Percentiles rank a stretch among this genome's conserved stretches.
These are phyloP conservation scores for Invenusta paracnida DNA, from an alignment of 2,888 invertebrate species.

Conservation along the genomic window DNA sequence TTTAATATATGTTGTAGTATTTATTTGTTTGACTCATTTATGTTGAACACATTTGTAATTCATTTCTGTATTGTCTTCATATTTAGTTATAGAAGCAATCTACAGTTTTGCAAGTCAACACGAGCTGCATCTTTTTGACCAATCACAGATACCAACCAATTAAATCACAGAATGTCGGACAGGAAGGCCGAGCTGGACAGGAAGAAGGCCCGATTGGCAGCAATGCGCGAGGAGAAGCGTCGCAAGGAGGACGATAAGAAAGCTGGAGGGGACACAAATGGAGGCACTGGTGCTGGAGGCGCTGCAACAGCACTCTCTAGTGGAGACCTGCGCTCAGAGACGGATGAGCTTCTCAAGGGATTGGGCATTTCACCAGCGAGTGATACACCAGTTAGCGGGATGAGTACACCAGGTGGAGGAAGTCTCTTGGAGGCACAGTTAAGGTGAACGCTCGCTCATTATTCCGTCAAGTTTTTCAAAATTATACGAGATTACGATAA, in stretches of 20 bases:
- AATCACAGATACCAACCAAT: no score
- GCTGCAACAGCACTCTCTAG: background rate
- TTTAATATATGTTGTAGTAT: no score
- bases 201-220: constrained; percentile 59
- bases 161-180: constrained; percentile 47
- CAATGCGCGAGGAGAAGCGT: constrained; percentile 58
- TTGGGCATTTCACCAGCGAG: constrained; percentile 50
- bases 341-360: constrained; percentile 55
- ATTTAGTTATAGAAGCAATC: no score
- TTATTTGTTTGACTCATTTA: no score
- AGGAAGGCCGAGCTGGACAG: constrained; percentile 59
- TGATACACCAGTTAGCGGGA: background rate
- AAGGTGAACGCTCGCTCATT: no score
- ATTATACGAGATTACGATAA: no score
- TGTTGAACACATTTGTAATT: no score
- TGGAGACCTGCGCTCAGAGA: constrained; percentile 48
- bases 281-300: background rate
- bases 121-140: no score
- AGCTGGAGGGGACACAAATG: constrained; percentile 42
- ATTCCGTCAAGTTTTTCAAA: no score
- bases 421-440: background rate
- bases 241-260: constrained; percentile 54
- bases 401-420: background rate
- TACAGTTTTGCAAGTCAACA: no score
- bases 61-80: no score